Evolutionary conservation across 2,888 invertebrate genomes (phyloP).

Genomic region (Hypena proboscidalis): DNA sequence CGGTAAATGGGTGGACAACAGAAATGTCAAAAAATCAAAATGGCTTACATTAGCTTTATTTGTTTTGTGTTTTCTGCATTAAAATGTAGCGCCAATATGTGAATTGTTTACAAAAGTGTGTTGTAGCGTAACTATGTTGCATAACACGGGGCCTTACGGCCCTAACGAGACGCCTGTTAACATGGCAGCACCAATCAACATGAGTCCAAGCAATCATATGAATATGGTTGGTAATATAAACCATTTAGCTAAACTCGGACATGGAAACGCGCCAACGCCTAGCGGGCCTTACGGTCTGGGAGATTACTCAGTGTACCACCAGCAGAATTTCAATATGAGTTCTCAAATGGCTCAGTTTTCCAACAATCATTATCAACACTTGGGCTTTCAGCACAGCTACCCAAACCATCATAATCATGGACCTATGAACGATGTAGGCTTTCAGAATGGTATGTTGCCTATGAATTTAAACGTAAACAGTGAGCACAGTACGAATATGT

Average conservation of each 20-base stretch:
- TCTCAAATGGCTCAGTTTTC: conserved; percentile 56
- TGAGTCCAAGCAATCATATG: conserved; percentile 54
- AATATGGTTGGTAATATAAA: conserved; percentile 63
- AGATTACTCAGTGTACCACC: conserved; percentile 57
- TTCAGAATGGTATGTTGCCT: conserved; percentile 61
- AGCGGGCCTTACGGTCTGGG: conserved; percentile 57
- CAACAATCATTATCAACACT: conserved; percentile 58
- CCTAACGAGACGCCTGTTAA: conserved; percentile 66
- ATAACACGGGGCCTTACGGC: conserved; percentile 71
- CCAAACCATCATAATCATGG: conserved; percentile 47
- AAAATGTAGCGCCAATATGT: conserved; percentile 43
- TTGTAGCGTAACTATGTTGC: conserved; percentile 61
- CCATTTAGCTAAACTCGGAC: conserved; percentile 62
- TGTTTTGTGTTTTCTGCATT: conserved; percentile 54
- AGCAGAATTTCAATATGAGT: conserved; percentile 50
- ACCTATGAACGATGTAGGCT: conserved; percentile 44
- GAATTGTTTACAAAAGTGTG: conserved; percentile 27
- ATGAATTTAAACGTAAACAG: conserved; percentile 60
- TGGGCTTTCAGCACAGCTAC: conserved; percentile 51
- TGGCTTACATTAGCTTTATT: conserved; percentile 66
- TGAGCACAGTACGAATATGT: conserved; percentile 38
- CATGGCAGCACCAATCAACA: conserved; percentile 62
- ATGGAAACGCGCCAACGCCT: conserved; percentile 49
- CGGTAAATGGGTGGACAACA: conserved; percentile 40
- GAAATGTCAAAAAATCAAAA: conserved; percentile 63